These are phyloP conservation scores for Cosmopolites sordidus DNA, from an alignment of 2,888 invertebrate species.

Conservation along the genomic window DNA sequence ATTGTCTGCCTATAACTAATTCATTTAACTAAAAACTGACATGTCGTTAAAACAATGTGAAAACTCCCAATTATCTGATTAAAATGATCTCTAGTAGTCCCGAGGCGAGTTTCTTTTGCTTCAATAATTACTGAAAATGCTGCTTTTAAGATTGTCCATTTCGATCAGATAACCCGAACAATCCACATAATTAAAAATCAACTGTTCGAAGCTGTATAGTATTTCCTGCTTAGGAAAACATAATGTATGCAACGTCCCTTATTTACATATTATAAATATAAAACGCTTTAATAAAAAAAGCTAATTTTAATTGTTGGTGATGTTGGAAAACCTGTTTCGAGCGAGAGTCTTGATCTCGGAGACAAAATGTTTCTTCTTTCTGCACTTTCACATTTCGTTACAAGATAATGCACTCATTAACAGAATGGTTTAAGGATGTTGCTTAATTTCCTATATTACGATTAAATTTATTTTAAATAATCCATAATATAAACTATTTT, in stretches of 20 bases:
- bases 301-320: constrained; percentile 18
- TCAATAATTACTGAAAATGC: constrained; percentile 21
- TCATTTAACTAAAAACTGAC: not conserved
- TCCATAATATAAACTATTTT: no score
- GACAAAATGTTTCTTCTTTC: constrained; percentile 9
- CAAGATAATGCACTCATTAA: no score
- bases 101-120: constrained; percentile 17
- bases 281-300: constrained; percentile 14
- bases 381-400: constrained; percentile 13
- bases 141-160: constrained; percentile 17
- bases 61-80: constrained; percentile 17
- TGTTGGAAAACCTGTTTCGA: constrained; percentile 17
- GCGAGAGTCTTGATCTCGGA: not conserved
- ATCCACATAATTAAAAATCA: constrained; percentile 25
- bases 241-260: constrained; percentile 7
- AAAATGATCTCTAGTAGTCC: constrained; percentile 13
- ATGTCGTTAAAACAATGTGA: constrained; percentile 8
- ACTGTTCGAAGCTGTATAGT: constrained; percentile 14
- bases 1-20: not conserved
- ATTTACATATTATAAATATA: constrained; percentile 17
- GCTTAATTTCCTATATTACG: no score
- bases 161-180: constrained; percentile 23
- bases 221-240: constrained; percentile 21
- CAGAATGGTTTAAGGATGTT: no score
- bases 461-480: no score